Base-by-base conservation (phyloP, 2,888 invertebrate species). In the Epirrhoe tristata region DNA sequence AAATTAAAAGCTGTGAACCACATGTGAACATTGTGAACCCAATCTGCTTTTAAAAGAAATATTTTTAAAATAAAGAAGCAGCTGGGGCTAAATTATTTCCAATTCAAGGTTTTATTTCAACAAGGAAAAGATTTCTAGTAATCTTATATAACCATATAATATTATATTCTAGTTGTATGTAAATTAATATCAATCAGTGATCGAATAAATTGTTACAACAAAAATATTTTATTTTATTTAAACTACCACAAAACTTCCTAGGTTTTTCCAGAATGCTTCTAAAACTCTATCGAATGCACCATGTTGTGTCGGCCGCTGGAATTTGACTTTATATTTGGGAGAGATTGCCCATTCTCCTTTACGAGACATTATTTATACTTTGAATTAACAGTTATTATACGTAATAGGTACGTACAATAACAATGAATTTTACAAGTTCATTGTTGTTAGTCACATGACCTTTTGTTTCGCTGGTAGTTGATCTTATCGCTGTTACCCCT, bases 181-280 rank as follows among this genome's bases (percentile, higher is more conserved):
- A 81, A 62, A 67, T 68, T 56, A 63, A 69, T 70, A 86, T 83
- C 84, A 82, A 87, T 89, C 92, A 91, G 93, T 93, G 93, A 90
- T 93, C 93, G 93, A 93, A 93, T 93, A 90, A 90, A 88, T 93
- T 93, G 93, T 94, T 93, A 93, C 90, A 90, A 88, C 90, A 90
- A 88, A 83, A 76, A 68, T 32, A 53, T 55, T 54, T 31, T 59
- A 34, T 51, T 57, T 55, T 24, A 48, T 57, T 63, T 57, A 63
- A 16, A 39, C 17, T 24, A 51, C 7, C 12, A 6, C 24, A 1
- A 4, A 7, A 51, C 3, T 12, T 7, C 36, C 36, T 8, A 1
- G 7, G 12, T 12, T 12, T 43, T 12, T 12, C 39, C 12, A 5
- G 12, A 8, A 12, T 2, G 36, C 7, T 10, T 10, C 36, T 10